A percentile compares a stretch with the other conserved stretches of the same genome.
These are phyloP conservation scores for Junonia oenone DNA, from an alignment of 2,888 invertebrate species.

Conservation along the genomic window DNA sequence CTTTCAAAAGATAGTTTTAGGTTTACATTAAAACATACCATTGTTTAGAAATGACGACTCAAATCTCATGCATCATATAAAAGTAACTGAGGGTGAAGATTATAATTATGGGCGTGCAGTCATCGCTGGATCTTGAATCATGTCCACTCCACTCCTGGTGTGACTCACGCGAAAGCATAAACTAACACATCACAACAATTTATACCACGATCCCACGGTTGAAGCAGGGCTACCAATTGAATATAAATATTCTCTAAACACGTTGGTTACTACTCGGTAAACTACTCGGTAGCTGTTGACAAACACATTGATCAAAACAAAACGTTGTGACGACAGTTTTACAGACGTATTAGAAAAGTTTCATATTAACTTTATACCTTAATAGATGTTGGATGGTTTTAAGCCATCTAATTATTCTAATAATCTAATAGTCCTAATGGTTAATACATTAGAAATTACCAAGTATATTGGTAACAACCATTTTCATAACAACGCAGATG, in stretches of 20 bases:
- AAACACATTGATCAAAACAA: neutral
- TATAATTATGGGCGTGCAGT: constrained; percentile 16
- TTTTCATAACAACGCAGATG: no score
- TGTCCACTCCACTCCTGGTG: constrained; percentile 7
- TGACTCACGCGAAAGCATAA: constrained; percentile 19
- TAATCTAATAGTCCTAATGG: no score
- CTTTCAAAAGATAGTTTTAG: no score
- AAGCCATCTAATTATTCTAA: no score
- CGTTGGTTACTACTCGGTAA: neutral
- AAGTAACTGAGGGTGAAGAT: constrained; percentile 4
- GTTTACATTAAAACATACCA: neutral
- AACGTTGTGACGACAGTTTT: neutral
- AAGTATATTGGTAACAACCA: no score
- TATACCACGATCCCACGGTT: constrained; percentile 9
- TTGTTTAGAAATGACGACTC: neutral
- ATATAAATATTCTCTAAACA: constrained; percentile 11
- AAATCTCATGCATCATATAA: neutral
- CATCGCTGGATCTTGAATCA: constrained; percentile 13
- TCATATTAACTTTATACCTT: no score
- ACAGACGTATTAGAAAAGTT: no score
- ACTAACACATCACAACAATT: constrained; percentile 10
- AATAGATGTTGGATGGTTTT: no score
- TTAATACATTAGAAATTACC: no score
- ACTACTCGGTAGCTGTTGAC: neutral
- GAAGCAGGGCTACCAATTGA: constrained; percentile 8